Base-by-base conservation (phyloP, 2,888 invertebrate species). In the Malthinus flaveolus region DNA sequence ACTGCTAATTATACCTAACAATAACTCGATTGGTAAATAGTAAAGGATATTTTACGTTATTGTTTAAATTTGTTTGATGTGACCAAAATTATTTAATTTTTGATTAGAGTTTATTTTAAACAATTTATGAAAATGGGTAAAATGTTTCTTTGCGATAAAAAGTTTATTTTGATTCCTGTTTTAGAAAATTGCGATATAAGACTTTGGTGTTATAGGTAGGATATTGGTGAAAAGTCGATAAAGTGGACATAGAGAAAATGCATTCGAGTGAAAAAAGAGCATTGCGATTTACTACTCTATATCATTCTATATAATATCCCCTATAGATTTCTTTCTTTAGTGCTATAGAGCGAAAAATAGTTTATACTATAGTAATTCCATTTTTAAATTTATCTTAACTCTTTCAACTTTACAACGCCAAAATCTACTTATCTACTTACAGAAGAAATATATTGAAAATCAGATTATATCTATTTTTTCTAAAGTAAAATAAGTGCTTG, bases 191-290 rank as follows among this genome's bases (percentile, higher is more conserved):
- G 13, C 23, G 15, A 42, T 42, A 15, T 23, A 23, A 23, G 23
- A 23, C 23, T 23, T 23, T 23, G 23, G 39, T 15, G 39, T 23
- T 15, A 42, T 13, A 15, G 31, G 23, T 36, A 45, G 36, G 33
- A 36, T 37, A 49, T 49, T 49, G 56, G 49, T 44, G 49, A 49
- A 56, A 56, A 49, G 49, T 48, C 45, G 44, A n/a, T 44, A 44
- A 45, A 56, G 49, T 49, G 49, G 49, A 49, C 56, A 45, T 35
- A 36, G 49, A 13, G 32, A 56, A 49, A 56, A 49, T 31, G 36
- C 45, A 56, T 35, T 44, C 31, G 35, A 56, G 56, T 44, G 56
- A 44, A 56, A 56, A 56, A 56, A 49, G 44, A 49, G 45, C 45
- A 36, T 45, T 56, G 44, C 44, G 44, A 49, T 49, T 49, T 56